These are phyloP conservation scores for Plumapathes pennacea DNA, from an alignment of 92 coral and sea anemone species.

Conservation along the genomic window DNA sequence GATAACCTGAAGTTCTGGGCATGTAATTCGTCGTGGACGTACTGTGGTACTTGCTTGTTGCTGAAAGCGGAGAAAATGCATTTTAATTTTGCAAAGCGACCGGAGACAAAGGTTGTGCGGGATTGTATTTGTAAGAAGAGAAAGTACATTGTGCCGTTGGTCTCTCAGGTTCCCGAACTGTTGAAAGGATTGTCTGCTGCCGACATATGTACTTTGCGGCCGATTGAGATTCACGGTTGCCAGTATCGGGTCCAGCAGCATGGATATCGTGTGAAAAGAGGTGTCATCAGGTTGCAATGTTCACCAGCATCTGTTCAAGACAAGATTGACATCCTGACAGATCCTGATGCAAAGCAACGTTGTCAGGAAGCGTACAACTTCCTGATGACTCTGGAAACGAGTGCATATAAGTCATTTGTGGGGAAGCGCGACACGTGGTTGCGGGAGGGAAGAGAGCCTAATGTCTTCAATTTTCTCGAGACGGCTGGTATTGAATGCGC, in stretches of 20 bases:
- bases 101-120: too few relatives aligned
- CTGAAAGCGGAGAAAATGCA: too few relatives aligned
- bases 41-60: too few relatives aligned
- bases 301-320: not conserved
- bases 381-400: not conserved
- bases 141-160: not conserved
- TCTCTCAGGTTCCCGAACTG: not conserved
- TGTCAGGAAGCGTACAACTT: not conserved
- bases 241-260: conserved; percentile 2
- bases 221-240: conserved; percentile 2
- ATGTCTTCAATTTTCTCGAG: not conserved
- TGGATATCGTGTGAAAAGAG: conserved; percentile 3
- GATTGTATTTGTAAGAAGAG: too few relatives aligned
- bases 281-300: not conserved
- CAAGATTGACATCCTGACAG: not conserved
- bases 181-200: not conserved
- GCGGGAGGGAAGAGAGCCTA: not conserved
- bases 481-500: not conserved
- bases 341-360: not conserved
- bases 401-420: not conserved
- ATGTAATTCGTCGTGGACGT: too few relatives aligned
- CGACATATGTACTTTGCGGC: not conserved
- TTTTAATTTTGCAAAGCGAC: too few relatives aligned
- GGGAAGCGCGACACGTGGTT: not conserved
- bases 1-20: too few relatives aligned